phyloP scores from a whole-genome alignment of 2,113 vertebrate species.

The Melanerpes formicivorus region DNA sequence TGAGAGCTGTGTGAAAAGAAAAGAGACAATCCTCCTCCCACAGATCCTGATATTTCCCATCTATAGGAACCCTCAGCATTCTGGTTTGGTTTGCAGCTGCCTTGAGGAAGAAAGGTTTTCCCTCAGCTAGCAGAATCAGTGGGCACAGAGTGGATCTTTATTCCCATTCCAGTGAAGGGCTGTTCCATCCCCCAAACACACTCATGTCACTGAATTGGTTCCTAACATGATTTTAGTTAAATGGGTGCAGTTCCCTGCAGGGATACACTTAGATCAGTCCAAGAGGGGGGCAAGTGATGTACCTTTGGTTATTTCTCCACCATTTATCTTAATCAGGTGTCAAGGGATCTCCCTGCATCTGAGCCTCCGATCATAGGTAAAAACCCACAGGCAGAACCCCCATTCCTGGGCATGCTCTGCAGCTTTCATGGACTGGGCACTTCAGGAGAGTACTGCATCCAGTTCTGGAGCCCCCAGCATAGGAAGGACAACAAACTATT shows the following conservation, averaged over 20 bases:
- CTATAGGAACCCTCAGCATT: neutral
- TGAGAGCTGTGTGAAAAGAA: neutral
- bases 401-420: neutral
- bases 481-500: no score
- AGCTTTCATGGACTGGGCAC: neutral
- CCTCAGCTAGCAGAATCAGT: constrained; percentile 50
- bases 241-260: constrained; percentile 49
- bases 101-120: constrained; percentile 30
- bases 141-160: constrained; percentile 44
- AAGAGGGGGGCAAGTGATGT: neutral
- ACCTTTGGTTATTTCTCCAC: constrained; percentile 48
- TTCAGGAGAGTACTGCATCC: no score
- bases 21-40: neutral
- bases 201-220: constrained; percentile 66
- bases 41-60: neutral
- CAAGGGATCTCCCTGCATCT: neutral
- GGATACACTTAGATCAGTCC: constrained; percentile 46
- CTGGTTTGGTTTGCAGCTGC: constrained; percentile 3
- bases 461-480: no score
- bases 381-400: neutral
- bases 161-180: constrained; percentile 63
- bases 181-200: constrained; percentile 51
- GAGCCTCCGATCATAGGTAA: neutral
- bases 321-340: constrained; percentile 50
- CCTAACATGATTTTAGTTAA: constrained; percentile 70